phyloP scores from a whole-genome alignment of 2,797 vertebrate genomes.

The Parambassis ranga region DNA sequence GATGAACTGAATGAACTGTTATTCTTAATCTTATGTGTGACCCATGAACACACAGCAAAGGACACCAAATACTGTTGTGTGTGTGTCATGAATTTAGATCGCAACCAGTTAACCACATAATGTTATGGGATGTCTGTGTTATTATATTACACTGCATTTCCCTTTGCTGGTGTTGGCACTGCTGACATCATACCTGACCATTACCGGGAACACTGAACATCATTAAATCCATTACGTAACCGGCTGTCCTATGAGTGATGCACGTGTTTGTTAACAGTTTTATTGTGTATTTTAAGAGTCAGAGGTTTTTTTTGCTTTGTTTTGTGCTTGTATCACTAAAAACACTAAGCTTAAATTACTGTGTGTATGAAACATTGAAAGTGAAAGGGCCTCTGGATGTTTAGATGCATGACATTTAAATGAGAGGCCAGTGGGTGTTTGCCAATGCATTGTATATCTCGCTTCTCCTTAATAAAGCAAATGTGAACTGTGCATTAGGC shows the following conservation, averaged over 20 bases:
- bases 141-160: slow-evolving; percentile 13
- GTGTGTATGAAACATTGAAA: slow-evolving; percentile 16
- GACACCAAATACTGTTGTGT: neutral
- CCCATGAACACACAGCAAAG: slow-evolving; percentile 3
- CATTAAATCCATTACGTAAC: slow-evolving; percentile 73
- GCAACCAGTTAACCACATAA: slow-evolving; percentile 12
- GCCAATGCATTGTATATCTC: slow-evolving; percentile 11
- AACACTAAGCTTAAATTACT: neutral
- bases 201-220: slow-evolving; percentile 41
- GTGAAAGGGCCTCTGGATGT: slow-evolving; percentile 41
- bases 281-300: slow-evolving; percentile 19
- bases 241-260: slow-evolving; percentile 39
- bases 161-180: slow-evolving; percentile 14
- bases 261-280: slow-evolving; percentile 42
- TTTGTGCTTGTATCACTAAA: slow-evolving; percentile 2
- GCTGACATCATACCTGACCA: slow-evolving; percentile 64
- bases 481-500: slow-evolving; percentile 30
- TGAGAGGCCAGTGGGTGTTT: slow-evolving; percentile 44
- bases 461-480: slow-evolving; percentile 43
- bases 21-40: neutral
- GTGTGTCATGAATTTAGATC: neutral
- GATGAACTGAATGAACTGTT: no score
- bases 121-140: slow-evolving; percentile 9
- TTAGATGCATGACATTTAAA: slow-evolving; percentile 42
- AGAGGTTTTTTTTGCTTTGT: neutral